Percentiles rank a stretch among this genome's conserved stretches.
phyloP scores from a whole-genome alignment of 2,888 invertebrate species.

The Oscheius sp. region DNA sequence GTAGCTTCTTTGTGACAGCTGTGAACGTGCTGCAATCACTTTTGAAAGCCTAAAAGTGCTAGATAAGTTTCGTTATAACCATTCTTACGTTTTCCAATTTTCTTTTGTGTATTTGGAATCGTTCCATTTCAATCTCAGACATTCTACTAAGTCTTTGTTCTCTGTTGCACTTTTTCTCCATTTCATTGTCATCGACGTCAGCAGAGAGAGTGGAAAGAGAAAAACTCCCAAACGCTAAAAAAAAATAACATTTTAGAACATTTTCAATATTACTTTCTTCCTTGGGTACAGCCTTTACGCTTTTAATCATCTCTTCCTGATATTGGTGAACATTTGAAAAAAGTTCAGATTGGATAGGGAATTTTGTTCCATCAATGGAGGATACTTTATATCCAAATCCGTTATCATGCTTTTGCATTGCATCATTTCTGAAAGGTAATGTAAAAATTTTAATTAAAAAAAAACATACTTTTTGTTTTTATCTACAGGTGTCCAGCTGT shows the following conservation, averaged over 20 bases:
- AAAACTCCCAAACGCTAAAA: conserved; percentile 30
- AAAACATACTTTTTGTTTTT: neutral
- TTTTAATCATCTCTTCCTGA: conserved; percentile 1
- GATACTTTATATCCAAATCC: neutral
- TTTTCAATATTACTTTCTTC: too few species aligned
- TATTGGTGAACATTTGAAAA: conserved; percentile 16
- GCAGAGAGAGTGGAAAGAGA: conserved; percentile 23
- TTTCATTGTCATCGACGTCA: conserved; percentile 24
- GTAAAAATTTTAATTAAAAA: neutral
- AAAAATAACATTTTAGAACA: too few species aligned
- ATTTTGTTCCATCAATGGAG: neutral
- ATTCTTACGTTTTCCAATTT: conserved; percentile 41
- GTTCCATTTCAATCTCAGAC: conserved; percentile 37
- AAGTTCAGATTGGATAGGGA: neutral
- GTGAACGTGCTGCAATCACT: conserved; percentile 57
- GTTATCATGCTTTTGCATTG: conserved; percentile 6
- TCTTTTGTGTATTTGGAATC: conserved; percentile 44
- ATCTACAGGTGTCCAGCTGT: conserved; percentile 19
- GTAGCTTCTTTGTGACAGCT: conserved; percentile 49
- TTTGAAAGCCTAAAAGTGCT: conserved; percentile 48
- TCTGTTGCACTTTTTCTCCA: conserved; percentile 31
- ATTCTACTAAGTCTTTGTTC: conserved; percentile 37
- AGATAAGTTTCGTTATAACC: neutral
- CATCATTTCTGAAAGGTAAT: too few species aligned
- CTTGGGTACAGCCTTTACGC: conserved; percentile 14